Base-by-base conservation (phyloP, 2,797 vertebrate species). In the Thalassophryne amazonica region DNA sequence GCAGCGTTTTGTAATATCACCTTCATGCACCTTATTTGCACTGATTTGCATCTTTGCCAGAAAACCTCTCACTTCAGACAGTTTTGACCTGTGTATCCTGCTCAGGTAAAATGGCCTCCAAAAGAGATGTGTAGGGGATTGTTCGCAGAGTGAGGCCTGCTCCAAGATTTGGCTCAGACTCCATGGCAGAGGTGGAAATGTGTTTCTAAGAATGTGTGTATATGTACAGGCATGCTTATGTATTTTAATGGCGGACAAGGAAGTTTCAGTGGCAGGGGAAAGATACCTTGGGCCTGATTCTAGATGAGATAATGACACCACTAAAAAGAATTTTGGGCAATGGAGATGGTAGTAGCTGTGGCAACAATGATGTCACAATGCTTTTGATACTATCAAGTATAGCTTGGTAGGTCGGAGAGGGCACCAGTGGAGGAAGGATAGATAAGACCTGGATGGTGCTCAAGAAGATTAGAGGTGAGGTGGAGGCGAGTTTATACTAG, bases 301-400 rank as follows among this genome's bases (percentile, higher is more conserved):
- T 80, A 74, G 42, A 69, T 74, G 72, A 82, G 85, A 88, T 88
- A 82, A 80, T 78, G 63, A 53, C 64, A 54, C 56, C 35, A 55
- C 30, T 34, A 57, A 70, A 76, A 30, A 76, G 64, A 46, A 58
- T 74, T 86, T 69, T 64, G 72, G 84, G 59, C 78, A 79, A 84
- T 55, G 55, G 60, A 65, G 51, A 53, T 7, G 65, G 87, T 83
- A 69, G 78, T 69, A 76, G 60, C 57, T 67, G 60, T 82, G 85
- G 76, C 86, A 82, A 86, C 67, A 69, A 56, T 88, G 76, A 88
- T 80, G 73, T 83, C 79, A 83, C 18, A n/a, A 49, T 45, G 19
- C 37, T 9, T 64, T 60, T 49, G 46, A 52, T 35, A 41, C 35
- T 60, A 62, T 69, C 51, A 75, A 41, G 43, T 57, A 29, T 48